Percentiles rank a stretch among this genome's conserved stretches.
phyloP scores from a whole-genome alignment of 2,113 vertebrate species.

The Oreotragus oreotragus region DNA sequence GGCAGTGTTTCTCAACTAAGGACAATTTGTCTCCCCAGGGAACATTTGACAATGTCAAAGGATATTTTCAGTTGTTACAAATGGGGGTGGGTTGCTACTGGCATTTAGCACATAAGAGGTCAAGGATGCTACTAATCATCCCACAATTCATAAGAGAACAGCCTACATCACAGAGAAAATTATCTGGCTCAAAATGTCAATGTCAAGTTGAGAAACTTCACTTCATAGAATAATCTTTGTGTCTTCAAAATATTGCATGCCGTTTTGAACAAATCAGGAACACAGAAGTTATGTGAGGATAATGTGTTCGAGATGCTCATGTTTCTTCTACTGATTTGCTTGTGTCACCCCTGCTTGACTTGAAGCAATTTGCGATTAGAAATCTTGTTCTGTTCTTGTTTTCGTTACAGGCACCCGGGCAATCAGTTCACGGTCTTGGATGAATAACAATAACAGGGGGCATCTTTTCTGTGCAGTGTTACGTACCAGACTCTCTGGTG shows the following conservation, averaged over 20 bases:
- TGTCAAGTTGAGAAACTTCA: neutral
- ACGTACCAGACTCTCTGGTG: neutral
- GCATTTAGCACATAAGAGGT: neutral
- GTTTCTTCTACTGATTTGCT: neutral
- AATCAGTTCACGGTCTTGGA: neutral
- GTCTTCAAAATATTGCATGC: neutral
- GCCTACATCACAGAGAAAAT: neutral
- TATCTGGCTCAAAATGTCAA: neutral
- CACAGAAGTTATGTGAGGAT: neutral
- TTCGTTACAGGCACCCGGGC: neutral
- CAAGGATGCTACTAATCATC: neutral
- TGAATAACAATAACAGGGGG: neutral
- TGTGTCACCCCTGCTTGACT: neutral
- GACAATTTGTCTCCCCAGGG: neutral
- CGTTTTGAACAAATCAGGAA: neutral
- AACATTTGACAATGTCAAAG: neutral
- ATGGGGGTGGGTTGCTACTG: neutral
- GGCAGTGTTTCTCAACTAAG: neutral
- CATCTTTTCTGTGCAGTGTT: neutral
- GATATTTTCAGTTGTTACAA: neutral
- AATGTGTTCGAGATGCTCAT: neutral
- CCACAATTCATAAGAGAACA: neutral
- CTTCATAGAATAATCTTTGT: neutral
- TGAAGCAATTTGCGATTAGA: neutral
- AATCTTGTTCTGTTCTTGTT: neutral